These are phyloP conservation scores for Biston betularia DNA, from an alignment of 2,888 invertebrate species.

Conservation along the genomic window DNA sequence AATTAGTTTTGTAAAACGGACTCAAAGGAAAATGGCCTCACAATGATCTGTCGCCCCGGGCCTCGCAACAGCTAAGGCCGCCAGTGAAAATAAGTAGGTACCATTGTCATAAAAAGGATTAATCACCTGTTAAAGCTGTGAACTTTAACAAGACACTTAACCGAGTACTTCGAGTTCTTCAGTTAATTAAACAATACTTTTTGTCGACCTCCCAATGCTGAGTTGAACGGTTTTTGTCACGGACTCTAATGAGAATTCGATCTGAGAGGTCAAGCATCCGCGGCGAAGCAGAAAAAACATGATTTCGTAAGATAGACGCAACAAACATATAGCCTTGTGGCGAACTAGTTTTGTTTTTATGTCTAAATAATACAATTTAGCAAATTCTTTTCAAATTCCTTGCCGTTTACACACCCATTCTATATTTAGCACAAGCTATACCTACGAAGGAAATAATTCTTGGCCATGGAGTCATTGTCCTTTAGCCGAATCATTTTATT, in stretches of 20 bases:
- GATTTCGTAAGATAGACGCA: slow-evolving; percentile 22
- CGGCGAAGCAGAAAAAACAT: slow-evolving; percentile 13
- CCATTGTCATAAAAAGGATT: slow-evolving; percentile 13
- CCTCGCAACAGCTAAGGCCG: no score
- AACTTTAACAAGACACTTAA: slow-evolving; percentile 15
- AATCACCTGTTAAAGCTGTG: slow-evolving; percentile 20
- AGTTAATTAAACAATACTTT: slow-evolving; percentile 33
- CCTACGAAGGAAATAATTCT: no score
- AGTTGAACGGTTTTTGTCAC: slow-evolving; percentile 21
- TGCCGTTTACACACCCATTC: background rate
- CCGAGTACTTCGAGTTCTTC: slow-evolving; percentile 5
- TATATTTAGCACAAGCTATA: background rate
- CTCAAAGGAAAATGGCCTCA: no score
- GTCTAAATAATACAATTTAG: slow-evolving; percentile 15
- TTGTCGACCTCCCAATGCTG: slow-evolving; percentile 25
- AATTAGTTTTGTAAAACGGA: no score
- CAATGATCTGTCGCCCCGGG: no score
- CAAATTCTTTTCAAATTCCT: slow-evolving; percentile 18
- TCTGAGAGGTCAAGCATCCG: slow-evolving; percentile 30
- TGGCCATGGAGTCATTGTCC: no score
- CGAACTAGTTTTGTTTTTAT: slow-evolving; percentile 27
- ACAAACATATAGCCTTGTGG: slow-evolving; percentile 19
- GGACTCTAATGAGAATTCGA: slow-evolving; percentile 33
- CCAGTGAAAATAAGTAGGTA: background rate
- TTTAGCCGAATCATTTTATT: no score